Evolutionary conservation across 2,113 vertebrate species (phyloP), one percentile per base, ranked within the genome.

Genomic region (Lichenostomus cassidix): DNA sequence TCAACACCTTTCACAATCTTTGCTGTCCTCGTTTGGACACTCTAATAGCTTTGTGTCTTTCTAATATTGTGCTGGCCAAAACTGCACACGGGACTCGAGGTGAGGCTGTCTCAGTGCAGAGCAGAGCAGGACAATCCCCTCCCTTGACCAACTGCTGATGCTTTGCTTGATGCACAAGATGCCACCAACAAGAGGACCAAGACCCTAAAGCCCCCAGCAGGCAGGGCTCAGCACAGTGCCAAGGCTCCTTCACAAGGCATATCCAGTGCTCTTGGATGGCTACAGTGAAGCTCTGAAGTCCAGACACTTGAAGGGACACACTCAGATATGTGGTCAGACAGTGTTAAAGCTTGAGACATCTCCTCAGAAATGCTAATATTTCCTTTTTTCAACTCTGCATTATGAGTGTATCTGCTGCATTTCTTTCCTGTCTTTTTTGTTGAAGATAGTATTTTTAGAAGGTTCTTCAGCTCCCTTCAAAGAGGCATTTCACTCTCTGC

Each of bases 361-460:
- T 67, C 59, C 78, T 73, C 46, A 89, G 33, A 75, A 89, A 56
- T 8, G 2, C 21, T 68, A 44, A 4, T n/a, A 23, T 7, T 46
- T 69, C 18, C 41, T 11, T 35, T 67, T 62, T 65, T 88, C 15
- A 46, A 6, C 12, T 39, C 31, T 52, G 9, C 46, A 31, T 25
- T 79, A 27, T 15, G 41, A 39, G 6, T 21, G 78, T 90, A 98
- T 98, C 96, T 98, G 97, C 49, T 49, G 87, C 50, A 98, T 97
- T 86, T 98, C 96, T 76, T 96, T 97, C 93, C 95, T 95, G 9
- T 76, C 93, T 60, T 95, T 44, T 96, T 76, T 94, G 89, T 77
- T 97, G 96, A 39, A 98, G 74, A 62, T 39, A 83, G 35, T 83
- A 94, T 83, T 95, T 90, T 95, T 96, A 35, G 94, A 95, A 67